A percentile compares a stretch with the other conserved stretches of the same genome.
Evolutionary conservation across 2,888 invertebrate genomes (phyloP).

Genomic region (Chaitophorus viminalis): DNA sequence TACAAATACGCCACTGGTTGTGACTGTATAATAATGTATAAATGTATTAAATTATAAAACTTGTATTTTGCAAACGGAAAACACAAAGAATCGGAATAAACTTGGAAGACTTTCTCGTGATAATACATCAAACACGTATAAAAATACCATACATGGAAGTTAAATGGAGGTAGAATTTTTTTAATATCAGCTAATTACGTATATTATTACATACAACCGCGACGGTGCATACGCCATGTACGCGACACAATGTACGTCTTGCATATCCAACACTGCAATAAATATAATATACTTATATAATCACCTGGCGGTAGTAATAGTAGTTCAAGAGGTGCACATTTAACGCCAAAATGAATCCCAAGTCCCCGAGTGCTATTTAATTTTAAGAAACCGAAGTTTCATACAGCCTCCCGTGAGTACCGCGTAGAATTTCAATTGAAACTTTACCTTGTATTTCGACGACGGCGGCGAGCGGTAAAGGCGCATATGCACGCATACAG

Average conservation of each 20-base stretch:
- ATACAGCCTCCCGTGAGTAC: neutral
- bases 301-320: conserved; percentile 21
- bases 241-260: neutral
- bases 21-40: too few relatives aligned
- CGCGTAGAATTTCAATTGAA: conserved; percentile 50
- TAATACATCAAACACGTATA: too few relatives aligned
- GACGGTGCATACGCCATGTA: neutral
- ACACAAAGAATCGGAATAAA: too few relatives aligned
- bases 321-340: conserved; percentile 8
- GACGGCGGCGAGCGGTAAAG: neutral
- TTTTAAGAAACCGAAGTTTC: conserved; percentile 37
- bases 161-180: too few relatives aligned
- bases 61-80: too few relatives aligned
- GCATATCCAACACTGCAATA: neutral
- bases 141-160: too few relatives aligned
- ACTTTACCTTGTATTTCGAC: conserved; percentile 41
- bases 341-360: conserved; percentile 28
- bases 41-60: too few relatives aligned
- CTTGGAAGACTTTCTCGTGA: too few relatives aligned
- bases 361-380: conserved; percentile 28
- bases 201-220: neutral
- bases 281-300: too few relatives aligned
- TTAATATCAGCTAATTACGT: neutral
- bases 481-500: too few relatives aligned
- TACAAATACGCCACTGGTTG: too few relatives aligned